These are phyloP conservation scores for Ctenosaura bakeri DNA, from an alignment of 2,797 vertebrate species.

Conservation along the genomic window DNA sequence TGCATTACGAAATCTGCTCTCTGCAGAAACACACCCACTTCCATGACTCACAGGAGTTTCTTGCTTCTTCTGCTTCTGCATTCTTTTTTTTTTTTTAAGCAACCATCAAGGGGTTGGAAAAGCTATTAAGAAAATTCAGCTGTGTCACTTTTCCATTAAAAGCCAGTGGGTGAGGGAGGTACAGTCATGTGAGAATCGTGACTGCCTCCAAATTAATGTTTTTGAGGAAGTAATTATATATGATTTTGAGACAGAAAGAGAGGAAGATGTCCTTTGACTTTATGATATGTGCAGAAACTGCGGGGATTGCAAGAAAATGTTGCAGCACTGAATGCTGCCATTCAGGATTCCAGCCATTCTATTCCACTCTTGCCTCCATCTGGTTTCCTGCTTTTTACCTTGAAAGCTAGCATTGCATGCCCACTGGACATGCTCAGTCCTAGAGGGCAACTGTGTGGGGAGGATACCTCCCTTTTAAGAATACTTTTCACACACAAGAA, in stretches of 20 bases:
- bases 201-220: constrained; percentile 33
- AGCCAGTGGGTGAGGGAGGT: constrained; percentile 33
- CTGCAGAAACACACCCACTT: constrained; percentile 54
- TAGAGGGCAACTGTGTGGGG: background rate
- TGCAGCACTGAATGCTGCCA: background rate
- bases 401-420: background rate
- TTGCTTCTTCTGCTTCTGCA: background rate
- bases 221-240: constrained; percentile 30
- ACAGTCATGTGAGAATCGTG: constrained; percentile 31
- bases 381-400: background rate
- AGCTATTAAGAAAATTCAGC: constrained; percentile 61
- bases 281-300: background rate
- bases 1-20: constrained; percentile 55
- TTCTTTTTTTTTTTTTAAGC: background rate
- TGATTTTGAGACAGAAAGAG: background rate
- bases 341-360: background rate
- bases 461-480: background rate
- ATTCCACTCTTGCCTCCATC: background rate
- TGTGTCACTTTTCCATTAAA: constrained; percentile 50
- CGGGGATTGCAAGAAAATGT: background rate
- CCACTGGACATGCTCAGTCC: background rate
- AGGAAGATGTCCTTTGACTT: background rate
- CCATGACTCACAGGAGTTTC: constrained; percentile 60
- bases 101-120: constrained; percentile 47
- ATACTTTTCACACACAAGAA: background rate